These are phyloP conservation scores for Melanostigma gelatinosum DNA, from an alignment of 2,113 vertebrate genomes.

Conservation along the genomic window DNA sequence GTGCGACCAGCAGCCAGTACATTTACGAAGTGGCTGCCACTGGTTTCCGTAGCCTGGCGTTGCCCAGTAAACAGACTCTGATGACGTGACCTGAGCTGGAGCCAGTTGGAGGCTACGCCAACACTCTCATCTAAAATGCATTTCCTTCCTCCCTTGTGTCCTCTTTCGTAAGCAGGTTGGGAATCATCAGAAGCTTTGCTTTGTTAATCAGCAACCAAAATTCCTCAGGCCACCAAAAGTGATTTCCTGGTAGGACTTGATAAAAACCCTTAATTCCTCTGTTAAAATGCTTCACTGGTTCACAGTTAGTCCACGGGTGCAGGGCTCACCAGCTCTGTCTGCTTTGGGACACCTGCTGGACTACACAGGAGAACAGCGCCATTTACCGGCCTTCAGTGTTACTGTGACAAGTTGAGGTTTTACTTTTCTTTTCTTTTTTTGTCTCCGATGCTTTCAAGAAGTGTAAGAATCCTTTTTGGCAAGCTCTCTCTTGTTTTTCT, in stretches of 20 bases:
- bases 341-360: neutral
- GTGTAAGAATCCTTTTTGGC: conserved; percentile 6
- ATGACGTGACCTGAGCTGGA: conserved; percentile 65
- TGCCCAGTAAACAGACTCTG: conserved; percentile 76
- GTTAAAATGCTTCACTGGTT: neutral
- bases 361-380: conserved; percentile 26
- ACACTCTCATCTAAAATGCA: conserved; percentile 32
- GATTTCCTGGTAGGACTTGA: neutral
- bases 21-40: conserved; percentile 80
- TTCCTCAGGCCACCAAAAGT: neutral
- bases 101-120: conserved; percentile 68
- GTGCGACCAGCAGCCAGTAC: conserved; percentile 69
- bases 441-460: neutral
- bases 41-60: conserved; percentile 60
- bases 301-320: neutral
- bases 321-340: conserved; percentile 2
- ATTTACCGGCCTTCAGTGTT: conserved; percentile 32
- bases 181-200: conserved; percentile 17
- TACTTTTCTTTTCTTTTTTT: neutral
- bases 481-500: neutral
- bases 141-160: conserved; percentile 26
- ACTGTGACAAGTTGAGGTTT: conserved; percentile 46
- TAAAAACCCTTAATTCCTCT: neutral
- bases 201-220: conserved; percentile 30
- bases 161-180: conserved; percentile 33